Percentiles rank a stretch among this genome's conserved stretches.
Evolutionary conservation across 2,113 vertebrate genomes (phyloP).

Genomic region (Gavialis gangeticus): DNA sequence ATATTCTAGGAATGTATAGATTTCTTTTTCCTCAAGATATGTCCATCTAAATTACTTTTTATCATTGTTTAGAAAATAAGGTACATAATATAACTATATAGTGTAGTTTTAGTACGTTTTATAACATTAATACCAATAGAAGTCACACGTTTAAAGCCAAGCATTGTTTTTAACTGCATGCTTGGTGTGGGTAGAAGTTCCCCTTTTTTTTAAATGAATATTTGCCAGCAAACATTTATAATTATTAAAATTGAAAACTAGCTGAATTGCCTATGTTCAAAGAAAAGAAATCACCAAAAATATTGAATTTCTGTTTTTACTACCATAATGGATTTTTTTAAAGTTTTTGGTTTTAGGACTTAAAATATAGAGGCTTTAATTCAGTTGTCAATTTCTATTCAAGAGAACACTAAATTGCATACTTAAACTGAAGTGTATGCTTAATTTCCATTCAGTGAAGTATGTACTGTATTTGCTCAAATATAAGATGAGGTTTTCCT

Average conservation of each 20-base stretch:
- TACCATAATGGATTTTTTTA: not conserved
- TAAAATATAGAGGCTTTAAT: not conserved
- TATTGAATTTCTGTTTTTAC: not conserved
- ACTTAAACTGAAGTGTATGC: too few species aligned
- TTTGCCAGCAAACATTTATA: not conserved
- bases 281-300: not conserved
- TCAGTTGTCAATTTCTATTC: not conserved
- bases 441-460: too few species aligned
- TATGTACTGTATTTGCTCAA: too few species aligned
- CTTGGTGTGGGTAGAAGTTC: not conserved
- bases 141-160: conserved; percentile 7
- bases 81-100: conserved; percentile 5
- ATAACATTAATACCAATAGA: too few species aligned
- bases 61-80: conserved; percentile 54
- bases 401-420: not conserved
- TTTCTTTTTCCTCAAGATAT: conserved; percentile 69
- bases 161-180: conserved; percentile 4
- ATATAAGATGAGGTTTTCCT: too few species aligned
- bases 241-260: not conserved
- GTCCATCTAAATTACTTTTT: conserved; percentile 67
- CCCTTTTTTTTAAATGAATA: not conserved
- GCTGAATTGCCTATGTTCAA: not conserved
- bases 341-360: not conserved
- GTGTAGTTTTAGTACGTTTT: too few species aligned
- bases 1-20: conserved; percentile 2